Percentiles rank a stretch among this genome's conserved stretches.
Evolutionary conservation across 2,888 invertebrate species (phyloP).

Genomic region (Ernsta delagoae): DNA sequence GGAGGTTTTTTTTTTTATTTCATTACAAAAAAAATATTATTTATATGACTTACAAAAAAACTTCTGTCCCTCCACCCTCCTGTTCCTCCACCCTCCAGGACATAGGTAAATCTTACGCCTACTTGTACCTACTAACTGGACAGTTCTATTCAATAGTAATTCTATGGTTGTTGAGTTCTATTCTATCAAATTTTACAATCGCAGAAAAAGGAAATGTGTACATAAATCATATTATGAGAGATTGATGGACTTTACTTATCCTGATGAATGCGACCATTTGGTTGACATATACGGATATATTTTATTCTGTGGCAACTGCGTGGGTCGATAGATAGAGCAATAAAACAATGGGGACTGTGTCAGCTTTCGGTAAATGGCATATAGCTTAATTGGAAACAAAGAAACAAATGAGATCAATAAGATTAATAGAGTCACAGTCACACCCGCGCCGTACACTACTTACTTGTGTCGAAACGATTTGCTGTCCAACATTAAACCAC

Average conservation of each 20-base stretch:
- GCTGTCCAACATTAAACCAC: too few species aligned
- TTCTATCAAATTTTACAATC: slow-evolving; percentile 13
- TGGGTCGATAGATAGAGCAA: slow-evolving; percentile 10
- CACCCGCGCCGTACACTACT: too few species aligned
- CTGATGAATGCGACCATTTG: slow-evolving; percentile 15
- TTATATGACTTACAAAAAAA: too few species aligned
- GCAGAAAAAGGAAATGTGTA: slow-evolving; percentile 2
- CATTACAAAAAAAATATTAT: too few species aligned
- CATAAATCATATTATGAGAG: slow-evolving; percentile 10
- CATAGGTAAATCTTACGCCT: too few species aligned
- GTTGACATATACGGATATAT: slow-evolving; percentile 8
- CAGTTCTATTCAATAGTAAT: not conserved
- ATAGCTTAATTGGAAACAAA: not conserved
- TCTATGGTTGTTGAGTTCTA: not conserved
- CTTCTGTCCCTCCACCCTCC: too few species aligned
- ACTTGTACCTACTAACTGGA: not conserved
- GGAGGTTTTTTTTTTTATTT: too few species aligned
- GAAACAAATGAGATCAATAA: not conserved
- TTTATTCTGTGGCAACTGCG: not conserved
- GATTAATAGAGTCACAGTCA: too few species aligned
- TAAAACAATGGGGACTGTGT: slow-evolving; percentile 9
- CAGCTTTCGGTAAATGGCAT: not conserved
- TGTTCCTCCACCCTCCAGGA: too few species aligned
- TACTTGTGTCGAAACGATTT: too few species aligned
- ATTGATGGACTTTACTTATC: slow-evolving; percentile 16